Evolutionary conservation across 2,113 vertebrate genomes (phyloP).

Genomic region (Malurus cyaneus): DNA sequence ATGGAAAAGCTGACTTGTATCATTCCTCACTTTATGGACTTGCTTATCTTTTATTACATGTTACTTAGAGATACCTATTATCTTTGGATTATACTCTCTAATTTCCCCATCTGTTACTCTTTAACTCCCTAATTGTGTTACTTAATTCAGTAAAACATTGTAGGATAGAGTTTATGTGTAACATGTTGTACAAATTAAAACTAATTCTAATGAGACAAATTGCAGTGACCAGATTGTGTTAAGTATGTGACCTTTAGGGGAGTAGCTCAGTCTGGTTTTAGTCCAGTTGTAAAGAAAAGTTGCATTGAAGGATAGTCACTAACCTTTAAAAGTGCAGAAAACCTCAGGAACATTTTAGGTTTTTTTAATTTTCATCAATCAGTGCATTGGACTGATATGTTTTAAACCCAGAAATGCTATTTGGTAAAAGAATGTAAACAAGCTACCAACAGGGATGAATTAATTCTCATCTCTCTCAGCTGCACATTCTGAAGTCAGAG

Average conservation of each 20-base stretch:
- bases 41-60: not conserved
- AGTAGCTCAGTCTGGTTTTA: not conserved
- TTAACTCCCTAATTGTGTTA: constrained; percentile 23
- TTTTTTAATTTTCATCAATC: not conserved
- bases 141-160: constrained; percentile 10
- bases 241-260: not conserved
- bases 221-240: not conserved
- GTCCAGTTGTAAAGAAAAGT: not conserved
- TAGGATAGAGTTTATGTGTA: not conserved
- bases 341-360: not conserved
- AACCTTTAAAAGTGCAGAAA: not conserved
- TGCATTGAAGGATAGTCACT: not conserved
- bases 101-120: constrained; percentile 16
- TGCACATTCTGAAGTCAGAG: not conserved
- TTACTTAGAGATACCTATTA: constrained; percentile 1
- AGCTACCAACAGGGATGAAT: not conserved
- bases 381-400: not conserved
- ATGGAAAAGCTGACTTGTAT: not conserved
- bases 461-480: not conserved
- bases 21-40: not conserved
- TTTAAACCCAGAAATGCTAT: not conserved
- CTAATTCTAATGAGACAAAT: constrained; percentile 46
- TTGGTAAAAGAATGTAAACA: not conserved
- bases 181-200: constrained; percentile 29
- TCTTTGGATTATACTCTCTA: not conserved